A percentile compares a stretch with the other conserved stretches of the same genome.
These are phyloP conservation scores for Ichneumon xanthorius DNA, from an alignment of 2,888 invertebrate genomes.

Conservation along the genomic window DNA sequence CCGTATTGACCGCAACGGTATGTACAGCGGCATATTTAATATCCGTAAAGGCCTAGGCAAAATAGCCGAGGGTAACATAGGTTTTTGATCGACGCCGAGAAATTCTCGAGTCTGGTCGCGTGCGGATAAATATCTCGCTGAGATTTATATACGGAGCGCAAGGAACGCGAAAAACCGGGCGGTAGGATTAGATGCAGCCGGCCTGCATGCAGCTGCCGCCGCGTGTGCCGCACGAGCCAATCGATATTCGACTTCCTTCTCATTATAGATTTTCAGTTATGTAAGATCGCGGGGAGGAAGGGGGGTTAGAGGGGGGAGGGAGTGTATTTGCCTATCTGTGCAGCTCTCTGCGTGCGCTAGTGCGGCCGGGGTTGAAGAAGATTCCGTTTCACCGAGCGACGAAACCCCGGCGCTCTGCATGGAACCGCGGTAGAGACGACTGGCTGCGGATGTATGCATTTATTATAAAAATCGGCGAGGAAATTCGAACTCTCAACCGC, in stretches of 20 bases:
- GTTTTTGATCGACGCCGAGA: constrained; percentile 54
- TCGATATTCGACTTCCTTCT: constrained; percentile 69
- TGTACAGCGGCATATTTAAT: background rate
- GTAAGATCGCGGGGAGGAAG: constrained; percentile 49
- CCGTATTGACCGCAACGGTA: constrained; percentile 48
- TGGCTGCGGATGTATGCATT: background rate
- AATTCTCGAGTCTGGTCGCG: constrained; percentile 64
- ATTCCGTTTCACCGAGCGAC: constrained; percentile 19
- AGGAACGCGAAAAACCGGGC: constrained; percentile 12
- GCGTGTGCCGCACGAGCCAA: constrained; percentile 63
- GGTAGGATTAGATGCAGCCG: constrained; percentile 26
- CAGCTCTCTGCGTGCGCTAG: background rate
- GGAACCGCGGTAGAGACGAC: background rate
- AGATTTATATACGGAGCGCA: constrained; percentile 34
- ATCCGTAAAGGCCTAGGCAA: background rate
- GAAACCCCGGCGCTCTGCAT: background rate
- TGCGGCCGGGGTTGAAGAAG: constrained; percentile 14
- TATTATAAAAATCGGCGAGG: background rate
- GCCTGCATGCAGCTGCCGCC: constrained; percentile 57
- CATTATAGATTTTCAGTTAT: constrained; percentile 67
- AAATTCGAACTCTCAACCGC: background rate
- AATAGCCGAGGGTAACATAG: constrained; percentile 20
- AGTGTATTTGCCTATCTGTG: background rate
- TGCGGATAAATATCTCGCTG: constrained; percentile 68
- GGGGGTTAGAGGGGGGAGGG: too few relatives aligned